These are phyloP conservation scores for Phymorhynchus buccinoides DNA, from an alignment of 1,140 invertebrate species.

Conservation along the genomic window DNA sequence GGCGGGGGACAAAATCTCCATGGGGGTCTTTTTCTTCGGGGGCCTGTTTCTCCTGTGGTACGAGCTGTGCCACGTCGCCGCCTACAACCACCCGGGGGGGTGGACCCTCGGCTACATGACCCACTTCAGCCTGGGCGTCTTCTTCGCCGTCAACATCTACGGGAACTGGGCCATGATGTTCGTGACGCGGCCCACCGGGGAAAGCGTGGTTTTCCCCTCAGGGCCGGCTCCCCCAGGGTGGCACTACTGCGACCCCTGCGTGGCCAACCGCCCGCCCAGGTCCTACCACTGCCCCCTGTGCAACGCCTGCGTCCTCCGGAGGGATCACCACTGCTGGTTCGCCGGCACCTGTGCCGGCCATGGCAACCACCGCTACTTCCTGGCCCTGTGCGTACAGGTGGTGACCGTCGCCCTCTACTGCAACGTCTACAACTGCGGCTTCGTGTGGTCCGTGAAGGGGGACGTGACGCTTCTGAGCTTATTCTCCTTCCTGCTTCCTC, in stretches of 20 bases:
- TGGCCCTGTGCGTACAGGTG: constrained; percentile 86
- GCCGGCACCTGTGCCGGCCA: constrained; percentile 91
- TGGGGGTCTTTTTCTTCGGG: constrained; percentile 48
- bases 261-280: constrained; percentile 48
- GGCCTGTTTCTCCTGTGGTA: constrained; percentile 57
- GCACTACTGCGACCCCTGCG: constrained; percentile 56
- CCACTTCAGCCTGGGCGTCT: constrained; percentile 35
- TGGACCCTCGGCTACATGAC: constrained; percentile 22
- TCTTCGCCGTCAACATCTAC: constrained; percentile 55
- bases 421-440: constrained; percentile 60
- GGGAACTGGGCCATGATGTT: constrained; percentile 54
- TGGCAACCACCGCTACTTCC: constrained; percentile 90
- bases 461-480: constrained; percentile 46
- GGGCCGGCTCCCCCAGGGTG: constrained; percentile 41
- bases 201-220: constrained; percentile 31
- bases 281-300: constrained; percentile 92
- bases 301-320: constrained; percentile 86
- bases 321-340: constrained; percentile 97
- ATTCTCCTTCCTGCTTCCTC: constrained; percentile 58
- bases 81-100: constrained; percentile 44
- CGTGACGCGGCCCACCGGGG: constrained; percentile 47
- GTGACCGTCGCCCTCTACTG: constrained; percentile 58
- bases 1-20: constrained; percentile 17
- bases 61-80: constrained; percentile 48
- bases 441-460: constrained; percentile 56